Base-by-base conservation (phyloP, 2,113 vertebrate species). In the Xyliphius kryptos region DNA sequence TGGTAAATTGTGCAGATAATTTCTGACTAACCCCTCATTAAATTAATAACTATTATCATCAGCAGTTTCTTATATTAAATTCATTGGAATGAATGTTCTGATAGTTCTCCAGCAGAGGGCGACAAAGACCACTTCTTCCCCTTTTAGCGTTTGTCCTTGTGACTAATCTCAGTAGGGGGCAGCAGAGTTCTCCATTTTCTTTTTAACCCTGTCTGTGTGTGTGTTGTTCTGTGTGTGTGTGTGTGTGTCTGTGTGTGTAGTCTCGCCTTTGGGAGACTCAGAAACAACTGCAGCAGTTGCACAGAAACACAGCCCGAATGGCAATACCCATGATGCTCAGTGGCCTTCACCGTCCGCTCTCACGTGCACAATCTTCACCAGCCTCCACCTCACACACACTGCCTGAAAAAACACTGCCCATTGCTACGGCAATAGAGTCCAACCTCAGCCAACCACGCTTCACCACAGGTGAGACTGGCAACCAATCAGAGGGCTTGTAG, bases 191-290 rank as follows among this genome's bases (percentile, higher is more conserved):
- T n/a, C n/a, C n/a, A n/a, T n/a, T n/a, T n/a, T n/a, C n/a, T n/a
- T n/a, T n/a, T n/a, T n/a, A n/a, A n/a, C n/a, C n/a, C n/a, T 46
- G 37, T 56, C 32, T 57, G 12, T 58, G 56, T 58, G 40, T 46
- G 21, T 58, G 56, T 58, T 11, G 21, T 12, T 46, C 40, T 44
- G 26, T 61, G 59, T 61, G 47, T 51, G 46, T 61, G 40, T 63
- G 61, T 44, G 61, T 41, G 38, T 36, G 9, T 43, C 14, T 63
- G 48, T 43, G 9, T 61, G 69, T 56, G 6, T 66, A 92, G 92
- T 87, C 89, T 0, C 78, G 91, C 6, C 81, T 95, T 2, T 95
- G 92, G 92, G 94, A 97, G 13, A 89, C 91, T 63, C 91, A 92
- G 71, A 91, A 91, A 77, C 91, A 89, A 63, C 74, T 88, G 53